These are phyloP conservation scores for Arenaria interpres DNA, from an alignment of 2,113 vertebrate genomes.

Conservation along the genomic window DNA sequence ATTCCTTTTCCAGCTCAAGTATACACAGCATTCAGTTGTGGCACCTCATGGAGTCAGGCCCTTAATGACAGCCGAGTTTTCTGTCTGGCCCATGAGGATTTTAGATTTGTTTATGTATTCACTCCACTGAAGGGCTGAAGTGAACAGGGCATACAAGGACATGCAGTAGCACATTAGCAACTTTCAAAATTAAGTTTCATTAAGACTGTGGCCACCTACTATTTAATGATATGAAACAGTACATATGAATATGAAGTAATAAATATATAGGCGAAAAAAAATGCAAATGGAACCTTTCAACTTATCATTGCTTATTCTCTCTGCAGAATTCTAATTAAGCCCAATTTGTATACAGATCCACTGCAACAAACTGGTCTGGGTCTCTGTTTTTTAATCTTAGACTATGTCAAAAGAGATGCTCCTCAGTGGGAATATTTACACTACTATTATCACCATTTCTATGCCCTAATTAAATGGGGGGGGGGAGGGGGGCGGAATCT, in stretches of 20 bases:
- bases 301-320: neutral
- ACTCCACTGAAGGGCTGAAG: neutral
- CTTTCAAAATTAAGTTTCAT: neutral
- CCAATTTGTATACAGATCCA: neutral
- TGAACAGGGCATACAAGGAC: neutral
- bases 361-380: neutral
- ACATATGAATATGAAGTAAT: neutral
- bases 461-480: neutral
- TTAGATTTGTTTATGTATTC: neutral
- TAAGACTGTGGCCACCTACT: neutral
- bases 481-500: neutral
- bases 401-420: neutral
- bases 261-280: neutral
- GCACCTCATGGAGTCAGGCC: neutral
- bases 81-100: neutral
- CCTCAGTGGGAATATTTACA: neutral
- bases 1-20: neutral
- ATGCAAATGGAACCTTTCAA: neutral
- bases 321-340: neutral
- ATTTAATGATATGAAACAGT: neutral
- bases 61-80: neutral
- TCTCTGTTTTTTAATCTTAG: neutral
- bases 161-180: neutral
- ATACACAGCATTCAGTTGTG: neutral
- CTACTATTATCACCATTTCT: neutral